Conservation (phyloP, 2,888 invertebrate species). For the Andrena trimmerana region DNA sequence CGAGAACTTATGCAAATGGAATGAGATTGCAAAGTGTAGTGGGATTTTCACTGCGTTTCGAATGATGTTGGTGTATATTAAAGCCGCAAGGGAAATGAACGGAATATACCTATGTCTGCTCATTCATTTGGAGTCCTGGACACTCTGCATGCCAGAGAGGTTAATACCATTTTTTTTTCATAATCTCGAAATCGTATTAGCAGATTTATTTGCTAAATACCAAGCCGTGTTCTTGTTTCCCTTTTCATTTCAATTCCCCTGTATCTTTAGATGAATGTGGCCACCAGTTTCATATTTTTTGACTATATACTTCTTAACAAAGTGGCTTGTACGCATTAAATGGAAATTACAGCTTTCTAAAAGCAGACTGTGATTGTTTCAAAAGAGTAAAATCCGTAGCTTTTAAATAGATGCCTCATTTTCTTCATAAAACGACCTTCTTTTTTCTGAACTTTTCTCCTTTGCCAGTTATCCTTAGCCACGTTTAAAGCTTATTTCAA, state of each 20-base stretch:
- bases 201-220: not conserved
- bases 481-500: not conserved
- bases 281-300: not conserved
- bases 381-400: not conserved
- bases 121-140: not conserved
- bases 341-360: not conserved
- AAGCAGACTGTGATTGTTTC: not conserved
- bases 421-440: not conserved
- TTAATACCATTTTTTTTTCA: not conserved
- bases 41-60: too few species aligned
- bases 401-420: not conserved
- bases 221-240: not conserved
- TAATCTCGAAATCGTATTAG: not conserved
- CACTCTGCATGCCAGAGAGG: not conserved
- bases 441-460: not conserved
- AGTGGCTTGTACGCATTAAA: not conserved
- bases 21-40: too few species aligned
- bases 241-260: not conserved
- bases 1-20: too few species aligned
- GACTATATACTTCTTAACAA: not conserved
- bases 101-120: not conserved
- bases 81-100: too few species aligned
- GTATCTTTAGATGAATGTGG: not conserved
- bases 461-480: not conserved
- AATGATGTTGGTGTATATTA: too few species aligned